A percentile compares a stretch with the other conserved stretches of the same genome.
These are phyloP conservation scores for Amiota communis DNA, from an alignment of 2,888 invertebrate species.

Conservation along the genomic window DNA sequence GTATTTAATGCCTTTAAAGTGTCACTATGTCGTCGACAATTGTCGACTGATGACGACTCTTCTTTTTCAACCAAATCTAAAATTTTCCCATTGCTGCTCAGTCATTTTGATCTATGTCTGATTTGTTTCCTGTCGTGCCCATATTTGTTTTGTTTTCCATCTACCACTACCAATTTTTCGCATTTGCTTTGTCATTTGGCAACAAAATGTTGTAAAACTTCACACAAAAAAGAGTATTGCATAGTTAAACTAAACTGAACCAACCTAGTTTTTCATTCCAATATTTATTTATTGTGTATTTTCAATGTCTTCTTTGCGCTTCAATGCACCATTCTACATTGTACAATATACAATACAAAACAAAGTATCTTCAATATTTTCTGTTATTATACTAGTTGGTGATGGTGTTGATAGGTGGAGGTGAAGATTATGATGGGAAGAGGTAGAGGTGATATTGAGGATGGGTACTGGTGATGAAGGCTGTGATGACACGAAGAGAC, in stretches of 20 bases:
- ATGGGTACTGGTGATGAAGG: too few species aligned
- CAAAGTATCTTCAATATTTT: not conserved
- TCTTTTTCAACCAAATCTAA: conserved; percentile 27
- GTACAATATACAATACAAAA: too few species aligned
- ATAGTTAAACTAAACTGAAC: conserved; percentile 36
- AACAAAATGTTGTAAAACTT: conserved; percentile 41
- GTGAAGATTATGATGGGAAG: too few species aligned
- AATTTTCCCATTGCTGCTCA: conserved; percentile 44
- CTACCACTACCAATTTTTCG: conserved; percentile 29
- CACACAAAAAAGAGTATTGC: conserved; percentile 29
- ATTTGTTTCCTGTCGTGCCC: conserved; percentile 68
- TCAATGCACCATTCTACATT: conserved; percentile 37
- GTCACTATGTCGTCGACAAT: not conserved
- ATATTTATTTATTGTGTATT: conserved; percentile 23
- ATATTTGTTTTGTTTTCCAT: conserved; percentile 40
- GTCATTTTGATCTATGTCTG: conserved; percentile 61
- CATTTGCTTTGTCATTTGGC: conserved; percentile 35
- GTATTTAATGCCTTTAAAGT: conserved; percentile 1
- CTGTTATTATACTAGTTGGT: too few species aligned
- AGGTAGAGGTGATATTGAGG: too few species aligned
- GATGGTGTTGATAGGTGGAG: too few species aligned
- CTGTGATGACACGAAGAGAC: too few species aligned
- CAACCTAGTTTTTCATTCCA: conserved; percentile 44
- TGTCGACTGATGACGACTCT: conserved; percentile 2
- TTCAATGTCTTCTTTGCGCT: conserved; percentile 45